Evolutionary conservation across 2,888 invertebrate species (phyloP).

Genomic region (Notocelia uddmanniana): DNA sequence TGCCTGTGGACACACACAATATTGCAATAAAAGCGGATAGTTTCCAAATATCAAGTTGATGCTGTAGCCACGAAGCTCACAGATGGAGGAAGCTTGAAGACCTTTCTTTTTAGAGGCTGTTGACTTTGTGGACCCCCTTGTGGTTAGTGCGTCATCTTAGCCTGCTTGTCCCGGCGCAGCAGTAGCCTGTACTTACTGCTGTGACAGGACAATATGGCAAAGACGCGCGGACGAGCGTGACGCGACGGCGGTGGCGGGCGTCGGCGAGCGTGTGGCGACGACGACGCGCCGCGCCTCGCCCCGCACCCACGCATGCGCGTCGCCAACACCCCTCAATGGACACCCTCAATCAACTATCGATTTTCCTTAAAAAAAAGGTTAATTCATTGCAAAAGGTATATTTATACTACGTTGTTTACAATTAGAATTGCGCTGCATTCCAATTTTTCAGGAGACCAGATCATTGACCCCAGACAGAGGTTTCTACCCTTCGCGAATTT

Average conservation of each 20-base stretch:
- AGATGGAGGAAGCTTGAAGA: background rate
- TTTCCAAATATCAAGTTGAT: background rate
- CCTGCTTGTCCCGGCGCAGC: constrained; percentile 95
- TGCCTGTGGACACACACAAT: constrained; percentile 49
- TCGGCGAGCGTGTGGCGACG: constrained; percentile 83
- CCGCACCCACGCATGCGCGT: constrained; percentile 73
- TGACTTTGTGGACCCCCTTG: constrained; percentile 51
- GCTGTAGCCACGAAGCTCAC: background rate
- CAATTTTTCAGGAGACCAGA: constrained; percentile 1
- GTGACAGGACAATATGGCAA: constrained; percentile 99
- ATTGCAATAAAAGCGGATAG: constrained; percentile 13
- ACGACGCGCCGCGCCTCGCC: constrained; percentile 72
- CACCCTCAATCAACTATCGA: constrained; percentile 82
- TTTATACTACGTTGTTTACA: constrained; percentile 48
- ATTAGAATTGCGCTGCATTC: constrained; percentile 17
- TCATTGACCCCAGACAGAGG: background rate
- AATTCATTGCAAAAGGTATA: constrained; percentile 60
- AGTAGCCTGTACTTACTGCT: constrained; percentile 96
- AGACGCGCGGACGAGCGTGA: constrained; percentile 71
- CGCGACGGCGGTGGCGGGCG: constrained; percentile 66
- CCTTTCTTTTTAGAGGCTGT: constrained; percentile 38
- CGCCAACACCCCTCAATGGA: constrained; percentile 76
- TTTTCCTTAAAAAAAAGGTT: constrained; percentile 69
- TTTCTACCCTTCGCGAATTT: background rate
- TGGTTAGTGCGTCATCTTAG: constrained; percentile 64